A percentile compares a stretch with the other conserved stretches of the same genome.
These are phyloP conservation scores for Alviniconcha marisindica DNA, from an alignment of 1,140 invertebrate species.

Conservation along the genomic window DNA sequence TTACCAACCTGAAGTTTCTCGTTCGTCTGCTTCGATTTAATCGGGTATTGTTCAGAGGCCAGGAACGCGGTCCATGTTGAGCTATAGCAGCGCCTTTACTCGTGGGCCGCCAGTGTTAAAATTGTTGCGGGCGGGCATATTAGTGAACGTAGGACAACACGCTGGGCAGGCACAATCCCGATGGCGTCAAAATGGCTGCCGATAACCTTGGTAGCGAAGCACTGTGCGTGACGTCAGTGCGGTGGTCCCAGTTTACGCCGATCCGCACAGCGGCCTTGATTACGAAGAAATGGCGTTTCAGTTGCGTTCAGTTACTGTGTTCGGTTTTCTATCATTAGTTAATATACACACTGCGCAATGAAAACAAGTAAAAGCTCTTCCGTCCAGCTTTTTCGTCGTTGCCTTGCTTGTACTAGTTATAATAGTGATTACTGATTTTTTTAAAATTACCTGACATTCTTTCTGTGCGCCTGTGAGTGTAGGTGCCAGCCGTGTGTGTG, in stretches of 20 bases:
- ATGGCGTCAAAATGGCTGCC: constrained; percentile 18
- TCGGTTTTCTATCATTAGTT: too few relatives aligned
- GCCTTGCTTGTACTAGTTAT: too few relatives aligned
- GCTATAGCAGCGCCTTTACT: not conserved
- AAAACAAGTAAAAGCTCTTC: too few relatives aligned
- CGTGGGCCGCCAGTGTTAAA: not conserved
- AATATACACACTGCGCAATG: too few relatives aligned
- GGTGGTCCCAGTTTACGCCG: not conserved
- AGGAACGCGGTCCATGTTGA: not conserved
- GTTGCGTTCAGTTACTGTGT: not conserved
- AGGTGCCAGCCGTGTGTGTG: not conserved
- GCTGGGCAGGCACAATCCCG: not conserved
- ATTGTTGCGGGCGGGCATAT: not conserved
- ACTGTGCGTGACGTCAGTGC: not conserved
- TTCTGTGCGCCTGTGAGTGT: not conserved
- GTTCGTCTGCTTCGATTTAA: not conserved
- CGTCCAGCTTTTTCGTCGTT: too few relatives aligned
- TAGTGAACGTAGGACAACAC: not conserved
- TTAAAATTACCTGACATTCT: not conserved
- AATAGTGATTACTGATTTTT: too few relatives aligned
- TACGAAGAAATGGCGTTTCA: not conserved
- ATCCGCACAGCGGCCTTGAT: not conserved
- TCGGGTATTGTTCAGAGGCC: not conserved
- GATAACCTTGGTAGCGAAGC: constrained; percentile 28
- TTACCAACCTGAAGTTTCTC: too few relatives aligned